These are phyloP conservation scores for Leptinotarsa haldemani DNA, from an alignment of 2,888 invertebrate species.

Conservation along the genomic window DNA sequence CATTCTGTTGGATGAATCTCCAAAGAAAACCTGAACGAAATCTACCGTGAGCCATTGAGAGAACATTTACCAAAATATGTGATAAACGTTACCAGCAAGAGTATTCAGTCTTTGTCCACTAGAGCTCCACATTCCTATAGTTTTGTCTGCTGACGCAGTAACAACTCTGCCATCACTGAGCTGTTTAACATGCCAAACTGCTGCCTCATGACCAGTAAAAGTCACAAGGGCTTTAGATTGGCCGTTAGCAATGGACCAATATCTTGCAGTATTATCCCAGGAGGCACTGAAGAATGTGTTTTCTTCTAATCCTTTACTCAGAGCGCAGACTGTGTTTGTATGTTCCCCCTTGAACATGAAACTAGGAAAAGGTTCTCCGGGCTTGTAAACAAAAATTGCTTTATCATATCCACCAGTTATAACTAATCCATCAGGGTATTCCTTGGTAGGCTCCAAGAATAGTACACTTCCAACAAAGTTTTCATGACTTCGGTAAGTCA, in stretches of 20 bases:
- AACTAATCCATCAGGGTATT: constrained; percentile 81
- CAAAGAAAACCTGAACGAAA: too few species aligned
- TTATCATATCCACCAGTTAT: constrained; percentile 92
- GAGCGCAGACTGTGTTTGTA: constrained; percentile 73
- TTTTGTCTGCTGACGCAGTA: constrained; percentile 94
- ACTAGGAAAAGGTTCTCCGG: constrained; percentile 76
- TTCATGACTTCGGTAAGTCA: constrained; percentile 81
- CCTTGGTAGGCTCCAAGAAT: constrained; percentile 77
- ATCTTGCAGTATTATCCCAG: constrained; percentile 90
- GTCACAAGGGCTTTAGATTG: constrained; percentile 68
- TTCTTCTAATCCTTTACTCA: constrained; percentile 66
- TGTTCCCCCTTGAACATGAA: constrained; percentile 79
- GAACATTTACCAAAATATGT: background rate
- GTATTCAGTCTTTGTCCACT: constrained; percentile 75
- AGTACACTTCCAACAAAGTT: constrained; percentile 89
- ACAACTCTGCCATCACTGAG: constrained; percentile 72
- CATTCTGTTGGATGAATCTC: too few species aligned
- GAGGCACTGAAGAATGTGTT: constrained; percentile 84
- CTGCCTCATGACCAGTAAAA: constrained; percentile 80
- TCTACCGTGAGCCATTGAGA: too few species aligned
- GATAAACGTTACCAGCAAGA: constrained; percentile 70
- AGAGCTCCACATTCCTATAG: constrained; percentile 84
- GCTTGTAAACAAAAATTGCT: constrained; percentile 81
- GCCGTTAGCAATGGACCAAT: constrained; percentile 78
- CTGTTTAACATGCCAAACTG: constrained; percentile 85